Percentiles rank a stretch among this genome's conserved stretches.
phyloP scores from a whole-genome alignment of 2,888 invertebrate genomes.

The Drosophila prostipennis region DNA sequence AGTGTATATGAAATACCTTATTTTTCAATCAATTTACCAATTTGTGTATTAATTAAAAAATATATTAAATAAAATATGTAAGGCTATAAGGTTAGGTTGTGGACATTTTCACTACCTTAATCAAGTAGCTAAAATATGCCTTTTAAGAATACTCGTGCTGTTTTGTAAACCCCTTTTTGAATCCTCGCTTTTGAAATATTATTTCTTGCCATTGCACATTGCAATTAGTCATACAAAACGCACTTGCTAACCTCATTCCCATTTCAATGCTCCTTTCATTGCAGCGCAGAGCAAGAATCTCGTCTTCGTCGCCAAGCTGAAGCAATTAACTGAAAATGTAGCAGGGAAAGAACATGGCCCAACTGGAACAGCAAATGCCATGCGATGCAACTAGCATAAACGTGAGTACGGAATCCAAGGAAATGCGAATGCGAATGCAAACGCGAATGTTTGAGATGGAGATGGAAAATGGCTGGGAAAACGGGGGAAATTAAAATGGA shows the following conservation, averaged over 20 bases:
- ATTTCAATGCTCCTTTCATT: constrained; percentile 50
- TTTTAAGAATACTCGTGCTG: not conserved
- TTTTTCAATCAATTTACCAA: no score
- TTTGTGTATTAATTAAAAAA: no score
- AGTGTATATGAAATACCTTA: no score
- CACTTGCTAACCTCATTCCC: constrained; percentile 30
- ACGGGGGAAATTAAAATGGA: constrained; percentile 12
- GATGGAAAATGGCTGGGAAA: not conserved
- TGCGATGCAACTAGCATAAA: constrained; percentile 74
- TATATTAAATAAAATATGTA: no score
- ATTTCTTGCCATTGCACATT: constrained; percentile 19
- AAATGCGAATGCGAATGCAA: constrained; percentile 23
- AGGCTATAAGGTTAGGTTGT: no score
- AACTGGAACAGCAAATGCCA: constrained; percentile 73
- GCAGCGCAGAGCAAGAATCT: constrained; percentile 62
- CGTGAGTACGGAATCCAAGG: constrained; percentile 58
- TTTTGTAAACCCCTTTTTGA: not conserved
- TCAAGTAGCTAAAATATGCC: no score
- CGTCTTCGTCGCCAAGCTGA: constrained; percentile 56
- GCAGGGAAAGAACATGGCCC: constrained; percentile 74
- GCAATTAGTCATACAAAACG: constrained; percentile 25
- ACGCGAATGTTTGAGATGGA: constrained; percentile 5
- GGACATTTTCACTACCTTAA: no score
- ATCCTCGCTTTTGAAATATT: constrained; percentile 3
- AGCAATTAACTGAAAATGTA: constrained; percentile 79